A percentile compares a stretch with the other conserved stretches of the same genome.
phyloP scores from a whole-genome alignment of 2,888 invertebrate species.

The Lochmaea crataegi region DNA sequence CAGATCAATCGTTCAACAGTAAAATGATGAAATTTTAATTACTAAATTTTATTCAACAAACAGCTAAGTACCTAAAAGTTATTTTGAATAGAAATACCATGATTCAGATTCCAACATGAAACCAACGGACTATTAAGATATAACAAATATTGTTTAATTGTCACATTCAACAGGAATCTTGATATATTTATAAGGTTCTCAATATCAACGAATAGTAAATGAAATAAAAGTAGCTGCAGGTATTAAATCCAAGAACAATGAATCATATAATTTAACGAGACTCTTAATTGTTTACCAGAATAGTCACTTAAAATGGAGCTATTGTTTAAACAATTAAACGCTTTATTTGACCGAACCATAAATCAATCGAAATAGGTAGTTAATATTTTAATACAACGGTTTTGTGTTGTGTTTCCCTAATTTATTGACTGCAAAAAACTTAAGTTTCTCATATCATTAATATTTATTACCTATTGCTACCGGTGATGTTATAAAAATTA shows the following conservation, averaged over 20 bases:
- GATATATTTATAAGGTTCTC: conserved; percentile 6
- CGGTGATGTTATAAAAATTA: background rate
- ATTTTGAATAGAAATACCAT: too few relatives aligned
- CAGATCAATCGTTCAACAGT: too few relatives aligned
- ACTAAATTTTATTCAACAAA: too few relatives aligned
- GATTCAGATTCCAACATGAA: too few relatives aligned
- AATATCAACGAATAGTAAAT: conserved; percentile 22
- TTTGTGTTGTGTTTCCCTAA: background rate
- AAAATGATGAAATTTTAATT: too few relatives aligned
- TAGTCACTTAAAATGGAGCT: conserved; percentile 26
- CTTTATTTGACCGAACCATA: conserved; percentile 19
- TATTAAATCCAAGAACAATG: conserved; percentile 34
- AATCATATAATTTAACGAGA: conserved; percentile 34
- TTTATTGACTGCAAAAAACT: background rate
- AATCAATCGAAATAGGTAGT: conserved; percentile 24
- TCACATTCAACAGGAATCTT: background rate
- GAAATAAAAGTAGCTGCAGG: conserved; percentile 23
- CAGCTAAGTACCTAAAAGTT: too few relatives aligned
- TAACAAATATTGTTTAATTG: background rate
- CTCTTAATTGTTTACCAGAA: conserved; percentile 28
- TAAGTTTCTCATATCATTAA: background rate
- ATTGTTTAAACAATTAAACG: conserved; percentile 34
- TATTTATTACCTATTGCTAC: background rate
- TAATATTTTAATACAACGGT: conserved; percentile 27
- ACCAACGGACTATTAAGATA: too few relatives aligned